Conservation (phyloP, 2,113 vertebrate genomes). For the Cyrtonyx montezumae region DNA sequence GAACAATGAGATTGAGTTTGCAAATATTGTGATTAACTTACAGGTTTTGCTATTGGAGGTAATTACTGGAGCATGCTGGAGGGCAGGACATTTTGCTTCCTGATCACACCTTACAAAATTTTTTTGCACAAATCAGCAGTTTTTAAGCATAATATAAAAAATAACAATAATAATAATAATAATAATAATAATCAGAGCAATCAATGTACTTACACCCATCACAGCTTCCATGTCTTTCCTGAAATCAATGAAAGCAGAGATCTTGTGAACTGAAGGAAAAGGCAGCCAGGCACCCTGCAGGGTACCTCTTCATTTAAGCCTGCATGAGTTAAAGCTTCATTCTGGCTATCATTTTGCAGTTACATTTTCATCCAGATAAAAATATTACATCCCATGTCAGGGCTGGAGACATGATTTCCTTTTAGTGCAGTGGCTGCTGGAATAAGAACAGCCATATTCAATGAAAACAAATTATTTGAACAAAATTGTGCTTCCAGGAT, state of each 20-base stretch:
- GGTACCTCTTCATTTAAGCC: not conserved
- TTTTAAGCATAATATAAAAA: slow-evolving; percentile 37
- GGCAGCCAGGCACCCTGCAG: not conserved
- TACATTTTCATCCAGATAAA: not conserved
- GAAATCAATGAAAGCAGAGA: slow-evolving; percentile 37
- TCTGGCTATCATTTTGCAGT: not conserved
- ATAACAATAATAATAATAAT: not conserved
- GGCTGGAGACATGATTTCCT: not conserved
- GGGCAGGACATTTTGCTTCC: slow-evolving; percentile 67
- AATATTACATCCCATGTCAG: not conserved
- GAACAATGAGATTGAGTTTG: slow-evolving; percentile 53
- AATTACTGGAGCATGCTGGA: slow-evolving; percentile 64
- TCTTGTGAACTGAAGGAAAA: not conserved
- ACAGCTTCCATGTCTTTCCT: slow-evolving; percentile 12
- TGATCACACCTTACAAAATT: slow-evolving; percentile 61
- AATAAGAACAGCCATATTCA: not conserved
- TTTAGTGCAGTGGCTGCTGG: not conserved
- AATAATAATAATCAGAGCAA: slow-evolving; percentile 38
- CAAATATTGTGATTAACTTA: slow-evolving; percentile 70
- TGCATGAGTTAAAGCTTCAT: not conserved
- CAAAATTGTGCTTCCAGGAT: not conserved
- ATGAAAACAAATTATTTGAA: not conserved
- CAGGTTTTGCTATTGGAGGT: slow-evolving; percentile 58
- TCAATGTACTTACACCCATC: slow-evolving; percentile 16
- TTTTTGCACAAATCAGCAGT: slow-evolving; percentile 57